Conservation (phyloP, 1,140 invertebrate species). For the Dendrolimus punctatus region DNA sequence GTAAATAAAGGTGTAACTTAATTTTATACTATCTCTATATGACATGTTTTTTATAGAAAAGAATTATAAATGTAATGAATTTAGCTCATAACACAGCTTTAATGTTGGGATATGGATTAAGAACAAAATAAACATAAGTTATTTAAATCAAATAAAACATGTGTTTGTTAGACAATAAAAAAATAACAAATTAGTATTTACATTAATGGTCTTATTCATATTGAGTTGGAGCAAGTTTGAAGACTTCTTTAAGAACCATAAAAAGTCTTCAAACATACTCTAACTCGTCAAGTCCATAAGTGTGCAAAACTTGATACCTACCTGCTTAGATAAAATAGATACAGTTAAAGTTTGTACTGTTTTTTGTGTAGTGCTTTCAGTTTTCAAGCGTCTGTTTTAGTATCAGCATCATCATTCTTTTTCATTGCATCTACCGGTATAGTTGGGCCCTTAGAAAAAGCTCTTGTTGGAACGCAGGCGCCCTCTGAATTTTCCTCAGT, state of each 20-base stretch:
- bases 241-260: no score
- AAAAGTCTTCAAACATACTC: not conserved
- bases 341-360: slow-evolving; percentile 81
- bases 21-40: no score
- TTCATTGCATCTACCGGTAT: slow-evolving; percentile 46
- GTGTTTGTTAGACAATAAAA: no score
- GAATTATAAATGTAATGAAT: no score
- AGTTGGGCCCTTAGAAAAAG: slow-evolving; percentile 55
- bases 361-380: slow-evolving; percentile 55
- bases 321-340: slow-evolving; percentile 83
- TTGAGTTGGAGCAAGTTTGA: no score
- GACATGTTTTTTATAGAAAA: not conserved
- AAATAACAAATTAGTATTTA: no score
- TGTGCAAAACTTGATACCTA: slow-evolving; percentile 33
- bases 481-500: slow-evolving; percentile 53
- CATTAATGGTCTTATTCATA: no score
- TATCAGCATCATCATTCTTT: slow-evolving; percentile 36
- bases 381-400: slow-evolving; percentile 36
- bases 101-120: no score
- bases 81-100: no score
- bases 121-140: not conserved
- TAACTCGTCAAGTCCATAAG: not conserved
- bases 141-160: not conserved
- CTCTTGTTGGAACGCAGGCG: slow-evolving; percentile 42
- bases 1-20: not conserved